Base-by-base conservation (phyloP, 64 coral and sea anemone species). In the Acropora yongei region DNA sequence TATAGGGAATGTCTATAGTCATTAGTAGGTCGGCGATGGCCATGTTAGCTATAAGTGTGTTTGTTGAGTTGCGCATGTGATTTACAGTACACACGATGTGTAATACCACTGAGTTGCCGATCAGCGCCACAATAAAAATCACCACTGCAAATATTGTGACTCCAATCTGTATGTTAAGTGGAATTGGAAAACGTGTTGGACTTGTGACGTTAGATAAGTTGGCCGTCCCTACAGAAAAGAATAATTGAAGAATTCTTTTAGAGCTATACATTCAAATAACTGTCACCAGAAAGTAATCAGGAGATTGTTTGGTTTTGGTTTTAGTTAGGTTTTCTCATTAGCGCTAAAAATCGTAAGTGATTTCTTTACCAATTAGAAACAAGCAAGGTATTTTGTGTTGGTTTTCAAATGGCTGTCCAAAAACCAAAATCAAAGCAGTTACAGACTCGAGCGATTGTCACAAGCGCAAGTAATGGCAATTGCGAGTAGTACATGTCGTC, bases 21-120 rank as follows among this genome's bases (percentile, higher is more conserved):
- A 94, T 89, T 13, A 84, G 63, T 10, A 94, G 92, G 68, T 94
- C 92, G 1, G 92, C 92, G 17, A 94, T 2, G 8, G 92, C 86
- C 92, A 94, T 94, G 51, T 94, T 94, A 17, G 87, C 92, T 53
- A 94, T 94, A 2, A 94, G 79, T 41, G 81, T 94, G 77, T 94
- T 94, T 42, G 87, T 94, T 5, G 92, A 80, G 45, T 80, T 94
- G 78, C 87, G 78, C 92, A 94, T 94, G 79, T 94, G 87, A 41
- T 75, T 89, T 69, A 88, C 80, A 39, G 92, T 82, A 43, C 50
- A 94, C 4, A 94, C 93, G 46, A 85, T 83, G 47, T 89, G 90
- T 19, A 89, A 53, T 17, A 89, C 77, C 41, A 89, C 76, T 2
- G 80, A n/a, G 51, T 84, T 83, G 18, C 87, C 92, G 16, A 94